Conservation (phyloP, 2,797 vertebrate species). For the Scomberomorus guttatus region DNA sequence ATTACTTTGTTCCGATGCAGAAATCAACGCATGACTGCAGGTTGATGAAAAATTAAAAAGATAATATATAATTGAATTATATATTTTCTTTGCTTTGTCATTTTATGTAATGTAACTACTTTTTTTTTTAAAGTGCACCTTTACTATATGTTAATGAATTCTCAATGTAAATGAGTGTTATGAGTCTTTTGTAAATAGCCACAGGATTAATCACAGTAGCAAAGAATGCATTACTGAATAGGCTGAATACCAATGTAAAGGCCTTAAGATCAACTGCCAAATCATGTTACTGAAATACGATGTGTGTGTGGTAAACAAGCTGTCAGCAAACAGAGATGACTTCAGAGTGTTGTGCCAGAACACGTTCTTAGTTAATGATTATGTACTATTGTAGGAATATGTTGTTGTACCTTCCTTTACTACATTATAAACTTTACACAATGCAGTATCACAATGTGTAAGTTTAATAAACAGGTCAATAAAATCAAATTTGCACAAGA, state of each 20-base stretch:
- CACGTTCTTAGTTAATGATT: background rate
- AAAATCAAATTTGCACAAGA: conserved; percentile 7
- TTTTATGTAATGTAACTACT: background rate
- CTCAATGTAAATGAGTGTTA: background rate
- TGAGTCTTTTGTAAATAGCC: background rate
- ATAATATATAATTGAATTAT: background rate
- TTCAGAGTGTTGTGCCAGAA: background rate
- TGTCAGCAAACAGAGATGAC: background rate
- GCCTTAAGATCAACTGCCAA: background rate
- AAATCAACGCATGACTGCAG: background rate
- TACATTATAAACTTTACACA: background rate
- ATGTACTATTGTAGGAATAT: background rate
- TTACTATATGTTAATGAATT: conserved; percentile 6
- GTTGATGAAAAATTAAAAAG: background rate
- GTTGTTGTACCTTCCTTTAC: too few relatives aligned
- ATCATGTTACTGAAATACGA: background rate
- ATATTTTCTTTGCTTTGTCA: background rate
- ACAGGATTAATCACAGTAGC: too few relatives aligned
- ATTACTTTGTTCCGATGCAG: background rate
- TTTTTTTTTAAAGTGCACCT: background rate
- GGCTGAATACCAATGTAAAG: background rate
- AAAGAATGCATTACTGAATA: background rate
- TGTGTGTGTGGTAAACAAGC: background rate
- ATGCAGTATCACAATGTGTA: background rate
- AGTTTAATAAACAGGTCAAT: conserved; percentile 32